phyloP scores from a whole-genome alignment of 2,113 vertebrate species.

The Crotophaga sulcirostris region DNA sequence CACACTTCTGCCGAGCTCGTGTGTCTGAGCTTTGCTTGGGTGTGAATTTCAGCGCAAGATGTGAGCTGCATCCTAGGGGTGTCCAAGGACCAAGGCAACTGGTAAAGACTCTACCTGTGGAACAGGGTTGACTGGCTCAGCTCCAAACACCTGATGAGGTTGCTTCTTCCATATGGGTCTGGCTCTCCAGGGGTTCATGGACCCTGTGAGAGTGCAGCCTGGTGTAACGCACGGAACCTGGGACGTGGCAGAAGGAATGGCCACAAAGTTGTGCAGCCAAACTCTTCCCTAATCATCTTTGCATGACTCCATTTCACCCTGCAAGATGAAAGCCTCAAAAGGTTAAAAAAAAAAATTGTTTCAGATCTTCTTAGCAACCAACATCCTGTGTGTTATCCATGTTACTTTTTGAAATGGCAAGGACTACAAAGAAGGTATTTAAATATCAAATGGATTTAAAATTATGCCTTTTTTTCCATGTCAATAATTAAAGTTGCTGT shows the following conservation, averaged over 20 bases:
- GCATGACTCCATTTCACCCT: background rate
- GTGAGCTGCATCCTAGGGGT: background rate
- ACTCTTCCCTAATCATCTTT: background rate
- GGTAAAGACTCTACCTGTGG: background rate
- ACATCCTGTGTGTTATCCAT: background rate
- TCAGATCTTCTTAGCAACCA: background rate
- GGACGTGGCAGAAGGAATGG: background rate
- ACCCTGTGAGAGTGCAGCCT: background rate
- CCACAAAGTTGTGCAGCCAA: background rate
- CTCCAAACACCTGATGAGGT: background rate
- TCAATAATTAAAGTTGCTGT: background rate
- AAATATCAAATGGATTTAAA: background rate
- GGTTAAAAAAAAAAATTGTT: background rate
- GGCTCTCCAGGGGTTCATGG: rapidly evolving
- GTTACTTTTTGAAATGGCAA: background rate
- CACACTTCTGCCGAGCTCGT: rapidly evolving
- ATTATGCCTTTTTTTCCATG: background rate
- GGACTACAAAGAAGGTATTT: background rate
- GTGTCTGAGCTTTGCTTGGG: background rate
- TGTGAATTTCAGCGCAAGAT: background rate
- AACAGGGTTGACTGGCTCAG: background rate
- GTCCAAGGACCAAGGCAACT: background rate
- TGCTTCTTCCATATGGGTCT: background rate
- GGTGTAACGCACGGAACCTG: background rate
- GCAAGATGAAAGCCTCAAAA: background rate